These are phyloP conservation scores for Donacobius atricapilla DNA, from an alignment of 2,113 vertebrate genomes.

Conservation along the genomic window DNA sequence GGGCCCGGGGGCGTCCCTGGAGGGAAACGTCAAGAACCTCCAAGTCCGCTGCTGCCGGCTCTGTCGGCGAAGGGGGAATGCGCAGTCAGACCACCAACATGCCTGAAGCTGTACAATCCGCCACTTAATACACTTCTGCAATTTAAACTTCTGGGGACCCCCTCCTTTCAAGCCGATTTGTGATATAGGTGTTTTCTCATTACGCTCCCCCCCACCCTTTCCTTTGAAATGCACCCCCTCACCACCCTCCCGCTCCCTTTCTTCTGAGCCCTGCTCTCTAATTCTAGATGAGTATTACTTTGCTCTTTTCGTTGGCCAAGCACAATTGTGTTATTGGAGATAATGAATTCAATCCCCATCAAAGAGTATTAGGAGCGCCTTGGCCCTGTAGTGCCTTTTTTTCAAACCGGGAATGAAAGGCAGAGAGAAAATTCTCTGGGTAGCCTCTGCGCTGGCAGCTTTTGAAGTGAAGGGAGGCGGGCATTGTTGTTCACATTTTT, in stretches of 20 bases:
- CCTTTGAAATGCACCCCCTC: constrained; percentile 63
- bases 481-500: constrained; percentile 84
- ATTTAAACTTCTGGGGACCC: constrained; percentile 41
- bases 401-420: constrained; percentile 87
- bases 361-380: constrained; percentile 93
- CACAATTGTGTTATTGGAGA: constrained; percentile 98
- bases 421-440: constrained; percentile 79
- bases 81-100: constrained; percentile 59
- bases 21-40: background rate
- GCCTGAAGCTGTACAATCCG: constrained; percentile 7
- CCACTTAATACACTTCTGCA: constrained; percentile 68
- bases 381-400: constrained; percentile 82
- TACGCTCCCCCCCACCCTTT: background rate
- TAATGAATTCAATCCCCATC: constrained; percentile 99
- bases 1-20: background rate
- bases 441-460: constrained; percentile 83
- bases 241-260: constrained; percentile 71
- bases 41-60: background rate
- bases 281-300: constrained; percentile 86
- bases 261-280: constrained; percentile 70
- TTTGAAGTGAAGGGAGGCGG: constrained; percentile 84
- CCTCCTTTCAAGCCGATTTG: constrained; percentile 57
- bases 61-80: background rate
- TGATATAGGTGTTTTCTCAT: constrained; percentile 68
- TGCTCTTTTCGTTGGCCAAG: constrained; percentile 97